A percentile compares a stretch with the other conserved stretches of the same genome.
Evolutionary conservation across 2,113 vertebrate genomes (phyloP).

Genomic region (Apeltes quadracus): DNA sequence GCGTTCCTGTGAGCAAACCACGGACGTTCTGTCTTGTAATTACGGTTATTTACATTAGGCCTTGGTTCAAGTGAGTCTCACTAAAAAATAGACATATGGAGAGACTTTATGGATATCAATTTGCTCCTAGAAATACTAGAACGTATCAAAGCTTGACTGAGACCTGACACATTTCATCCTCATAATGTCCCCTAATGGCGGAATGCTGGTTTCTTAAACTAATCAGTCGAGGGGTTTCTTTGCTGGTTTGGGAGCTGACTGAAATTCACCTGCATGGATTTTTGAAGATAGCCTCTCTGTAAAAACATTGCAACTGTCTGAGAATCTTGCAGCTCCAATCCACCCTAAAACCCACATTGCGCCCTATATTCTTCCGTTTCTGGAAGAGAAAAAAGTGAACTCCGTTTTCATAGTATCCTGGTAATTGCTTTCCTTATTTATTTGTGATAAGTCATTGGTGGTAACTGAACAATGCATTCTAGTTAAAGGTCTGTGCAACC

Average conservation of each 20-base stretch:
- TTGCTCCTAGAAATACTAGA: neutral
- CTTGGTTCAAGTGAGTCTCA: neutral
- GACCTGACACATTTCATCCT: neutral
- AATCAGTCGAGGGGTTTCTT: too few relatives aligned
- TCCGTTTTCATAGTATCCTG: neutral
- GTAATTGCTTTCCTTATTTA: neutral
- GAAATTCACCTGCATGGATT: neutral
- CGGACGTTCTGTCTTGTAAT: neutral
- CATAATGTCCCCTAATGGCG: neutral
- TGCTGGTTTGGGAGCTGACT: neutral
- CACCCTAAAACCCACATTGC: neutral
- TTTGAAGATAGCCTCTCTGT: neutral
- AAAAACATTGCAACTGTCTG: slow-evolving; percentile 6
- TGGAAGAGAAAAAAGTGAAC: neutral
- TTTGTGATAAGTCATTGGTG: neutral
- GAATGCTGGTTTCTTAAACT: neutral
- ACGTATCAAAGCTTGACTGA: too few relatives aligned
- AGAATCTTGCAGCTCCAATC: neutral
- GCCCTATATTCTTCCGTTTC: neutral
- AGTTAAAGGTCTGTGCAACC: neutral
- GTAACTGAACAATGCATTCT: neutral
- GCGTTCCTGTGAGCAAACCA: neutral
- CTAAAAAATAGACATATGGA: too few relatives aligned
- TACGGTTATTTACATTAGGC: neutral
- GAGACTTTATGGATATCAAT: too few relatives aligned